phyloP scores from a whole-genome alignment of 2,888 invertebrate genomes.

The Tenthredo scrophulariae region DNA sequence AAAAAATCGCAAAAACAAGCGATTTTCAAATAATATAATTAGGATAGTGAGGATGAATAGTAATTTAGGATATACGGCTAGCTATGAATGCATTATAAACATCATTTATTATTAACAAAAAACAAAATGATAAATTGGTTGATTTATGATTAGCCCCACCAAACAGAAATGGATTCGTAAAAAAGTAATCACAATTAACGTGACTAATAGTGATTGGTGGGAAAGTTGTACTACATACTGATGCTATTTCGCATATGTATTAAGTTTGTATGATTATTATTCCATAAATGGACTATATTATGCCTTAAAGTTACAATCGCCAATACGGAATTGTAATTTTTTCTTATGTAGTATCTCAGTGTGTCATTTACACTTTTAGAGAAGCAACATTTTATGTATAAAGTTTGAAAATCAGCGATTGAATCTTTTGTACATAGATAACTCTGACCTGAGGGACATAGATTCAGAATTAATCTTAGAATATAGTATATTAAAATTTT shows the following conservation, averaged over 20 bases:
- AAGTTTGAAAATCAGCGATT: background rate
- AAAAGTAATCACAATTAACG: conserved; percentile 73
- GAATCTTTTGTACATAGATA: conserved; percentile 22
- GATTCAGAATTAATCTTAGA: conserved; percentile 42
- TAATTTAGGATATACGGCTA: background rate
- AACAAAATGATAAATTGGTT: conserved; percentile 69
- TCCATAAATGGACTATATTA: conserved; percentile 36
- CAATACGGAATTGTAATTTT: background rate
- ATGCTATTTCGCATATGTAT: conserved; percentile 64
- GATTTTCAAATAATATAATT: conserved; percentile 21
- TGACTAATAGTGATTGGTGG: conserved; percentile 66
- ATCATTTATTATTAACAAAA: conserved; percentile 74
- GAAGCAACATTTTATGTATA: background rate
- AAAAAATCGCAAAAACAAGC: background rate
- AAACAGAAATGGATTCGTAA: conserved; percentile 68
- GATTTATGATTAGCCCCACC: conserved; percentile 62
- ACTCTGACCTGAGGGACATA: conserved; percentile 38
- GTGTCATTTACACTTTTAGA: background rate
- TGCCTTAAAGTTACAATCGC: conserved; percentile 35
- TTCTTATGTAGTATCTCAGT: background rate
- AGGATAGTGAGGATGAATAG: conserved; percentile 21
- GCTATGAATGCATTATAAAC: conserved; percentile 68
- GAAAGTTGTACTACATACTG: conserved; percentile 68
- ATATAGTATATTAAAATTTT: conserved; percentile 30
- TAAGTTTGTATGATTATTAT: conserved; percentile 54